Conservation (phyloP, 2,113 vertebrate species). For the Salvelinus alpinus region DNA sequence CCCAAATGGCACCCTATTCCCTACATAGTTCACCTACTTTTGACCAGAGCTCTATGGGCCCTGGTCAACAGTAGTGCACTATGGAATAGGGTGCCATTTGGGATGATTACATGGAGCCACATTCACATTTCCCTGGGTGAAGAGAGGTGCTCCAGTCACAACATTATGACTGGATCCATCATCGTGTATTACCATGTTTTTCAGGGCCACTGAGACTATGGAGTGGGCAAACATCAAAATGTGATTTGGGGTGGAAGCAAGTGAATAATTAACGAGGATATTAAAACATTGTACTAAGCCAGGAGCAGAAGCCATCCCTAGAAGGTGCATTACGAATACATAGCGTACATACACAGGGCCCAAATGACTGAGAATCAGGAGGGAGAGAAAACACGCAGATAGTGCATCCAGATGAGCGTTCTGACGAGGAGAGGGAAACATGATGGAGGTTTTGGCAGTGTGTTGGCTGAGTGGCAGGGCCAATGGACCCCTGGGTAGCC, state of each 20-base stretch:
- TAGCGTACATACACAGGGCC: no score
- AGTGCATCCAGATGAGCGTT: conserved; percentile 29
- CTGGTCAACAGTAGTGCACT: no score
- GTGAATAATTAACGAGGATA: no score
- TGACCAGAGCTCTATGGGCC: no score
- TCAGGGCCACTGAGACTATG: conserved; percentile 40
- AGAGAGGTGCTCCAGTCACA: conserved; percentile 55
- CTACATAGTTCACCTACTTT: background rate
- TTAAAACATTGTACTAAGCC: no score
- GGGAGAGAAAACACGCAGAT: background rate
- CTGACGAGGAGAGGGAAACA: conserved; percentile 25
- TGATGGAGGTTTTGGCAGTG: conserved; percentile 21
- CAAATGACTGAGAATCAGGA: background rate
- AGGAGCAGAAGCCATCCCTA: no score
- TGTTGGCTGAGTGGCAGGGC: conserved; percentile 16
- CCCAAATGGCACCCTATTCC: no score
- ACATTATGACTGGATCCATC: conserved; percentile 68
- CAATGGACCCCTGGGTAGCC: conserved; percentile 7
- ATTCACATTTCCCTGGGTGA: conserved; percentile 47
- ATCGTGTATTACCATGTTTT: conserved; percentile 49
- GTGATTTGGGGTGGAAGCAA: no score
- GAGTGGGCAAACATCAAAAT: conserved; percentile 6
- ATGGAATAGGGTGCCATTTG: no score
- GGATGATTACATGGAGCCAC: conserved; percentile 28
- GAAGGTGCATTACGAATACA: no score